Evolutionary conservation across 2,888 invertebrate genomes (phyloP), one percentile per base, ranked within the genome.

Genomic region (Sabellastarte sp.): DNA sequence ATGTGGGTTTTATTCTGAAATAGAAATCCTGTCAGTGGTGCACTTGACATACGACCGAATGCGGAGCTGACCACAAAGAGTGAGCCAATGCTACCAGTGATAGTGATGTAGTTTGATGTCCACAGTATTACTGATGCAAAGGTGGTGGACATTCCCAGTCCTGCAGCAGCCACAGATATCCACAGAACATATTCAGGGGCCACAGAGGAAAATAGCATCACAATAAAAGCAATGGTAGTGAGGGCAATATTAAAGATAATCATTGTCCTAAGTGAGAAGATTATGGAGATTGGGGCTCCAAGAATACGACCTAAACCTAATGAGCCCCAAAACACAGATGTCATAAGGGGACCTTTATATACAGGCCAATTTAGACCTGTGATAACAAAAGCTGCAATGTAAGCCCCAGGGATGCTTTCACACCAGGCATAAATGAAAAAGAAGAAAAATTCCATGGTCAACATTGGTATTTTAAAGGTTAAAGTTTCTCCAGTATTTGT

Each of bases 331-430:
- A 52, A 50, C 3, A 20, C 10, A 5, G 52, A 50, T 31, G 60
- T 52, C 15, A 60, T 52, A 5, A 52, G 31, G n/a, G 60, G n/a
- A 29, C 60, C 60, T 3, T 50, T 28, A 20, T 20, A 26, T 10
- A 24, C 28, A 4, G 24, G 4, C 52, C 50, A 52, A 4, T 26
- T n/a, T 26, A 59, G 41, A 24, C 59, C 59, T 26, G 32, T 59
- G 15, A 59, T 28, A 4, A 59, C 59, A 26, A 59, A 59, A 24
- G 28, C 10, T 3, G 59, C n/a, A 15, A 59, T 5, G 15, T 15
- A 59, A 10, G 4, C n/a, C 15, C 10, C 5, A n/a, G 10, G 5
- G 28, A 20, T 59, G n/a, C 41, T 26, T 28, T 59, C 59, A 4
- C 5, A n/a, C 41, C 59, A 32, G n/a, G 28, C 59, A 30, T 41